Percentiles rank a stretch among this genome's conserved stretches.
phyloP scores from a whole-genome alignment of 2,888 invertebrate genomes.

The Liodrosophila aerea region DNA sequence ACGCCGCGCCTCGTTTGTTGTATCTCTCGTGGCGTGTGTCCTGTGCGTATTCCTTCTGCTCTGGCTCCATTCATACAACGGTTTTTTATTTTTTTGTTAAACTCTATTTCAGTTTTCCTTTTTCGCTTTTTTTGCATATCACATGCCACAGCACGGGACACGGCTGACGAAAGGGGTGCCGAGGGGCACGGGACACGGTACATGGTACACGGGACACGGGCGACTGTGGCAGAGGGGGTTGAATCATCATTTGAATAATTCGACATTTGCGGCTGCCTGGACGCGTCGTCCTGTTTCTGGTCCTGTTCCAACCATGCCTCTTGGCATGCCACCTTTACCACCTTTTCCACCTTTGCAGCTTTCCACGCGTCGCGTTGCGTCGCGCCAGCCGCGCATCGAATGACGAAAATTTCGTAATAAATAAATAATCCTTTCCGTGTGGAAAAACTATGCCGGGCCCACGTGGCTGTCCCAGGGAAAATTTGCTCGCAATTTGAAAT shows the following conservation, averaged over 20 bases:
- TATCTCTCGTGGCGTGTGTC: conserved; percentile 59
- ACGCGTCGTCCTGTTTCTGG: conserved; percentile 27
- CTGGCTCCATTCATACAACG: conserved; percentile 18
- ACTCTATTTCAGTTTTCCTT: conserved; percentile 26
- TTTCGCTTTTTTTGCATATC: conserved; percentile 64
- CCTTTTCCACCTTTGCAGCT: conserved; percentile 52
- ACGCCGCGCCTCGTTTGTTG: conserved; percentile 43
- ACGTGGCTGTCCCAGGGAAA: conserved; percentile 41
- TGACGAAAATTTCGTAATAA: conserved; percentile 77
- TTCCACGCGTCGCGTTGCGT: conserved; percentile 61
- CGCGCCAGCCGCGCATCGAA: conserved; percentile 70
- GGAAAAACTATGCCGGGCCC: conserved; percentile 67
- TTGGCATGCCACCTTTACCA: conserved; percentile 19
- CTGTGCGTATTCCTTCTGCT: conserved; percentile 43
- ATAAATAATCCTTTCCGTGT: conserved; percentile 70
- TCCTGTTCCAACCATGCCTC: conserved; percentile 23
- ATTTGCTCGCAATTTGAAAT: conserved; percentile 75
- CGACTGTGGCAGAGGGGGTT: conserved; percentile 55
- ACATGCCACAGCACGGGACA: conserved; percentile 49
- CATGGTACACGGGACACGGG: conserved; percentile 27
- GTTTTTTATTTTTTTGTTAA: conserved; percentile 5
- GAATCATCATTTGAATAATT: conserved; percentile 76
- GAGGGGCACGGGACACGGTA: not conserved
- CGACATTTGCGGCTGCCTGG: conserved; percentile 70
- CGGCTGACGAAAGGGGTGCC: not conserved